Percentiles rank a stretch among this genome's conserved stretches.
Evolutionary conservation across 2,888 invertebrate genomes (phyloP).

Genomic region (Lamellibrachia columna): DNA sequence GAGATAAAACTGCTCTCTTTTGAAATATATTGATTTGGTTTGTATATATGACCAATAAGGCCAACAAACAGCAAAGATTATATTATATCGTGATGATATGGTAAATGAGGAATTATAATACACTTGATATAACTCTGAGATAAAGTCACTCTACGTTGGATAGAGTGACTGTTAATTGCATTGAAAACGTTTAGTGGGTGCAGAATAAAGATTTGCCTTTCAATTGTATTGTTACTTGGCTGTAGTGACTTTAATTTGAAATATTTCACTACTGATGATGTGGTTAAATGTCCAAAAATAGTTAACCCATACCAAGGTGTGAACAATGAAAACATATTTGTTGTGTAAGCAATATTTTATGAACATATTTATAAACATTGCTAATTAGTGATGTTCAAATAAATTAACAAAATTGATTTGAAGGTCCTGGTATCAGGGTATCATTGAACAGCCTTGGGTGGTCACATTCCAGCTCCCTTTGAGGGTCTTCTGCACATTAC

Average conservation of each 20-base stretch:
- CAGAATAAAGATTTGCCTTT: not conserved
- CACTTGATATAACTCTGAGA: not conserved
- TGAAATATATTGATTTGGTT: not conserved
- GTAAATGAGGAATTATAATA: not conserved
- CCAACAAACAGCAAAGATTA: not conserved
- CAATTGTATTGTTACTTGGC: not conserved
- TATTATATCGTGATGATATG: not conserved
- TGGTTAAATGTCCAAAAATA: not conserved
- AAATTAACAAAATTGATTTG: not conserved
- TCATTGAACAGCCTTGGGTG: not conserved
- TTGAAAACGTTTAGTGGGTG: too few relatives aligned
- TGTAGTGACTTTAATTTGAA: not conserved
- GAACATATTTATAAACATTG: not conserved
- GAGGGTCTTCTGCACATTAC: not conserved
- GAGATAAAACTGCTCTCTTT: not conserved
- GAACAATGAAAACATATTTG: not conserved
- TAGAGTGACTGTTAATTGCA: not conserved
- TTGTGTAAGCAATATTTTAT: not conserved
- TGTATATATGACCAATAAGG: not conserved
- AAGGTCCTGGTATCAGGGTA: not conserved
- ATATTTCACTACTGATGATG: not conserved
- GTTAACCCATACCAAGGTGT: not conserved
- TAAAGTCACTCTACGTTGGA: constrained; percentile 4
- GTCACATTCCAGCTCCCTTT: not conserved
- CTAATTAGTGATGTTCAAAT: not conserved